Percentiles rank a stretch among this genome's conserved stretches.
Conservation (phyloP, 2,113 vertebrate genomes). For the Xiphorhynchus elegans region DNA sequence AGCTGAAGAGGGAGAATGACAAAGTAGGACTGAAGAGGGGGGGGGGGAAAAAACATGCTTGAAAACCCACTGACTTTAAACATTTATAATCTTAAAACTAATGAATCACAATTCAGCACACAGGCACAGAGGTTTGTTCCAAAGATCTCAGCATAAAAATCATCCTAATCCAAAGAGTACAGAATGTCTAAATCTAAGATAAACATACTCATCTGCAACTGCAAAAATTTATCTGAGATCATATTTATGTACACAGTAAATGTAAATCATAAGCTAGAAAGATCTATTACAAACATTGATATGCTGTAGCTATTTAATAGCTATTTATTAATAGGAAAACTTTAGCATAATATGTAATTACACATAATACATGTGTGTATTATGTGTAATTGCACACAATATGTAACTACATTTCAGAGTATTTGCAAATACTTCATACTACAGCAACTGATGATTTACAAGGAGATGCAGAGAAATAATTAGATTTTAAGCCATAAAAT, state of each 20-base stretch:
- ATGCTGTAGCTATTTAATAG: not conserved
- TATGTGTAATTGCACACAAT: not conserved
- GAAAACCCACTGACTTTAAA: constrained; percentile 32
- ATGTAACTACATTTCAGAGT: not conserved
- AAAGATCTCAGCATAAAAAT: not conserved
- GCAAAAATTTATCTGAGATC: not conserved
- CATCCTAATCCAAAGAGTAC: not conserved
- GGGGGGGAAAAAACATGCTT: not conserved
- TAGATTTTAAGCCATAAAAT: not conserved
- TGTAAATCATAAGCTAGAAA: not conserved
- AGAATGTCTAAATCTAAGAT: not conserved
- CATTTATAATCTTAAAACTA: constrained; percentile 24
- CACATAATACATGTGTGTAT: not conserved
- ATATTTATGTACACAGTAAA: not conserved
- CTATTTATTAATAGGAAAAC: not conserved
- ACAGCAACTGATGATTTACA: not conserved
- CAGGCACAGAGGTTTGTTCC: not conserved
- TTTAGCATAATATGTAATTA: not conserved
- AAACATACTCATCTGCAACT: not conserved
- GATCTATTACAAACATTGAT: not conserved
- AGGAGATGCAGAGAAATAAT: not conserved
- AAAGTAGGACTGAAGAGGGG: not conserved
- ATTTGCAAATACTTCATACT: not conserved
- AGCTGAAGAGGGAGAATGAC: not conserved
- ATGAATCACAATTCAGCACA: not conserved